Percentiles rank a stretch among this genome's conserved stretches.
Evolutionary conservation across 2,888 invertebrate species (phyloP).

Genomic region (Gnatocerus cornutus): DNA sequence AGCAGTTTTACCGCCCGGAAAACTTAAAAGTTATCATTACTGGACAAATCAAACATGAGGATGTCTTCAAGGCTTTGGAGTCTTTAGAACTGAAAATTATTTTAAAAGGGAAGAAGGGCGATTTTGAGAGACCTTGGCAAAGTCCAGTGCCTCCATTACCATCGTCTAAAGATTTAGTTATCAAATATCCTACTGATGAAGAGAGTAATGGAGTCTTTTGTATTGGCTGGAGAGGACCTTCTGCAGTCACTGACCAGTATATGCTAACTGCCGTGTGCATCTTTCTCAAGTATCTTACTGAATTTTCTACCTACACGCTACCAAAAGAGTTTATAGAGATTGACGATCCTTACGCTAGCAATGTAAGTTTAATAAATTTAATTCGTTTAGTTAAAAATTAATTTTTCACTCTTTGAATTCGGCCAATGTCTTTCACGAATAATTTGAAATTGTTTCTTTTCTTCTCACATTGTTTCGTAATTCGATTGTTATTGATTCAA

Average conservation of each 20-base stretch:
- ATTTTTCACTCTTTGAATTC: too few relatives aligned
- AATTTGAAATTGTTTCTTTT: too few relatives aligned
- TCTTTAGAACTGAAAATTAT: constrained; percentile 85
- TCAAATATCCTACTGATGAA: constrained; percentile 87
- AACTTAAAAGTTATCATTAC: constrained; percentile 89
- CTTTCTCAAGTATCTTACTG: constrained; percentile 86
- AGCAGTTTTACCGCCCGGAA: constrained; percentile 90
- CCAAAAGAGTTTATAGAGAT: constrained; percentile 88
- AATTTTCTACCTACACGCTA: constrained; percentile 90
- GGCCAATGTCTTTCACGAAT: too few relatives aligned
- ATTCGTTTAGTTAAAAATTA: too few relatives aligned
- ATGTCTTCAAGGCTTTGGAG: constrained; percentile 83
- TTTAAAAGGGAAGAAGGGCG: constrained; percentile 74
- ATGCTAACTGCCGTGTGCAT: constrained; percentile 79
- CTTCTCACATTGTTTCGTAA: not conserved
- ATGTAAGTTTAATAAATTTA: constrained; percentile 78
- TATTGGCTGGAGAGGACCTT: constrained; percentile 88
- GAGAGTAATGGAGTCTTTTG: constrained; percentile 86
- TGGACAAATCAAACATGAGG: constrained; percentile 84
- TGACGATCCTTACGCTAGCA: constrained; percentile 86
- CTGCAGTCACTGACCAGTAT: constrained; percentile 74
- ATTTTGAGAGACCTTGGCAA: constrained; percentile 86
- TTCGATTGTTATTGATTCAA: constrained; percentile 13
- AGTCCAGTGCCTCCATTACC: constrained; percentile 77
- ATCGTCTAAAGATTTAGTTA: constrained; percentile 74